phyloP scores from a whole-genome alignment of 2,797 vertebrate species.

The Psittacula derbiana region DNA sequence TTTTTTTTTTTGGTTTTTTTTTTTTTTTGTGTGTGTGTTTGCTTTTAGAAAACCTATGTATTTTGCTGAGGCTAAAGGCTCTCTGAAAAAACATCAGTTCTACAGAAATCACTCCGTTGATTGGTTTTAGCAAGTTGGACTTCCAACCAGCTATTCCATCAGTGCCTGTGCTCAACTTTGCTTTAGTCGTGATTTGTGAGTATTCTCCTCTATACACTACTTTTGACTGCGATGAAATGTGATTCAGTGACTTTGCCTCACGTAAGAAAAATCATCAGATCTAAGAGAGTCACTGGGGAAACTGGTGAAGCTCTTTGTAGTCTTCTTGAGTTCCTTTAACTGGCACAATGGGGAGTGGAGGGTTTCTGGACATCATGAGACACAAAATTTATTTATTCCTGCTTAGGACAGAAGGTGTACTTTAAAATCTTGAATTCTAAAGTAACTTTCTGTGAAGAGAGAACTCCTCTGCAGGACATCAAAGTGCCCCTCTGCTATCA shows the following conservation, averaged over 20 bases:
- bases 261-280: neutral
- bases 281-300: neutral
- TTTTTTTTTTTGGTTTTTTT: no score
- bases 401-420: neutral
- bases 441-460: neutral
- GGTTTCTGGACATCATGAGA: neutral
- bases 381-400: neutral
- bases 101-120: neutral
- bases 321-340: neutral
- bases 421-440: neutral
- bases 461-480: neutral
- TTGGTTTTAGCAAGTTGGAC: neutral
- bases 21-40: neutral
- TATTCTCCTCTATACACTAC: neutral
- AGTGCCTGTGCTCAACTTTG: neutral
- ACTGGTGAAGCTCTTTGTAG: neutral
- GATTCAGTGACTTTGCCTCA: neutral
- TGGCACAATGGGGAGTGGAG: neutral
- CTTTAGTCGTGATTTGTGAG: neutral
- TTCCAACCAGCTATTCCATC: neutral
- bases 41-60: neutral
- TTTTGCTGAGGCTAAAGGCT: constrained; percentile 9
- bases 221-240: neutral
- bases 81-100: neutral
- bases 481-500: neutral